Evolutionary conservation across 2,888 invertebrate species (phyloP), one percentile per base, ranked within the genome.

Genomic region (Adelphocoris suturalis): DNA sequence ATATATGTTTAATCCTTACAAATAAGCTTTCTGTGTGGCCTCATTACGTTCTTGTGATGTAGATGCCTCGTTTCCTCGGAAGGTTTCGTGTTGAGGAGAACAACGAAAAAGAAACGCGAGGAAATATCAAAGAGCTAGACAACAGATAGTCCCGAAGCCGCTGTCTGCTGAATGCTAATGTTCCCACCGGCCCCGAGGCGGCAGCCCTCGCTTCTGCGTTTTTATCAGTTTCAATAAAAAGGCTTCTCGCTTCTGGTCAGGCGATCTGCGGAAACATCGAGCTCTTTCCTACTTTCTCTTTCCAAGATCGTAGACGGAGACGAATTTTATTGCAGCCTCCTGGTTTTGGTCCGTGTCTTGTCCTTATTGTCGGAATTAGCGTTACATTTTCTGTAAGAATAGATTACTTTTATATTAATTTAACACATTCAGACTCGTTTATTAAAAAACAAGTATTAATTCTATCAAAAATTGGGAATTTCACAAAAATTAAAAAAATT

Each of bases 141-240:
- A 57, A 57, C 57, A 57, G 57, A 57, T 57, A 57, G 57, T n/a
- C 16, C n/a, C 16, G 57, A 57, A 57, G 57, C 57, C 57, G 14
- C 57, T n/a, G 57, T 57, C 57, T n/a, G 57, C 16, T 57, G 57
- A 57, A 57, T 57, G 57, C n/a, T 57, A 57, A 57, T 57, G 57
- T 57, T 57, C 57, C 57, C n/a, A 0, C 4, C 14, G 9, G 9
- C 2, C 55, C 55, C 55, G 14, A 16, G 2, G 57, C 16, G n/a
- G 4, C 13, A 16, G 52, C n/a, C 57, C 57, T 16, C 57, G 57
- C 57, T 57, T n/a, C 57, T n/a, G 19, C 16, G 16, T 57, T 57
- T 57, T 57, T 57, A 57, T 57, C 57, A 57, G 57, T 57, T 57
- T n/a, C 57, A 57, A 57, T n/a, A 5, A 16, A 57, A 57, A 57